A percentile compares a stretch with the other conserved stretches of the same genome.
Evolutionary conservation across 2,113 vertebrate genomes (phyloP).

Genomic region (Ahaetulla prasina): DNA sequence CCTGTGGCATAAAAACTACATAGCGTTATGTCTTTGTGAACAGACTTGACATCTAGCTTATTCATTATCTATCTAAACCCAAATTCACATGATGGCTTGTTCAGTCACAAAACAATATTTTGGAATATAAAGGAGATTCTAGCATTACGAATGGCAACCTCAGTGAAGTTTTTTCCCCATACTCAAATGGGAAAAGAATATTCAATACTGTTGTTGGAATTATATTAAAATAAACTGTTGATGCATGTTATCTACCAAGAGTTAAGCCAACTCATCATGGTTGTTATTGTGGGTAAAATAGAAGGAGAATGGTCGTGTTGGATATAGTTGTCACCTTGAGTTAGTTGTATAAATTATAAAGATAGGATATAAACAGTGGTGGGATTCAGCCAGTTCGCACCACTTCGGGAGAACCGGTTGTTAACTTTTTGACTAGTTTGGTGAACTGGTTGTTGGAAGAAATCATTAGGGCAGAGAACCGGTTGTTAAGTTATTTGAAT

Average conservation of each 20-base stretch:
- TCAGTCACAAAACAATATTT: not conserved
- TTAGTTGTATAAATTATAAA: not conserved
- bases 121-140: not conserved
- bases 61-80: not conserved
- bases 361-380: not conserved
- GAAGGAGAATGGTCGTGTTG: not conserved
- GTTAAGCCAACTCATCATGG: not conserved
- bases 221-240: not conserved
- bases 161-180: not conserved
- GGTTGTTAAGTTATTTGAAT: no score
- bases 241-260: not conserved
- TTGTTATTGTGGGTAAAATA: not conserved
- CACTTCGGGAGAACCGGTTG: no score
- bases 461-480: no score
- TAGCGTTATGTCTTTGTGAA: not conserved
- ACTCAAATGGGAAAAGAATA: not conserved
- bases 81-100: not conserved
- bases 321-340: not conserved
- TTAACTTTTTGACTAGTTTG: no score
- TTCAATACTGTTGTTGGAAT: not conserved
- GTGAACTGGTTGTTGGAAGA: no score
- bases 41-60: not conserved
- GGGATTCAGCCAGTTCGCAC: no score
- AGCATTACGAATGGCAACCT: not conserved
- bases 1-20: not conserved